Evolutionary conservation across 2,797 vertebrate species (phyloP), one percentile per base, ranked within the genome.

Genomic region (Acrocephalus scirpaceus): DNA sequence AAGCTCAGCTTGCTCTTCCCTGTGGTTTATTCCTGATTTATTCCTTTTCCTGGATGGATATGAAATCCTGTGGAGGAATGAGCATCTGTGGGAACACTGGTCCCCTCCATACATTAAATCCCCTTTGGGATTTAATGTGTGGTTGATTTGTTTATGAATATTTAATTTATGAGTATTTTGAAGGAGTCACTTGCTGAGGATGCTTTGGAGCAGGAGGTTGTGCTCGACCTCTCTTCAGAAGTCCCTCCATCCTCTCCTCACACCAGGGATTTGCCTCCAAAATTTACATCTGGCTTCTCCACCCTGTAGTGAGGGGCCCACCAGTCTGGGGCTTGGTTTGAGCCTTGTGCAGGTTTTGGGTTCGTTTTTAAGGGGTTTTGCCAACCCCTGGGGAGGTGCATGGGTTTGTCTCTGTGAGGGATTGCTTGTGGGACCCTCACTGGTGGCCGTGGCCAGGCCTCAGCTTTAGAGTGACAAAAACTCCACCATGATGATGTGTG

Each of bases 31-130:
- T 86, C 51, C 56, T 82, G 48, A 4, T 38, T 38, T 38, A 38
- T 38, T 38, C 38, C 40, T 61, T 44, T 58, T 58, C 36, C 34
- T 42, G 13, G 5, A 22, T 5, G 20, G 14, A 14, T 70, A 19
- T 51, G 30, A 74, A 57, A 26, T 34, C 30, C 30, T 42, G 60
- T 12, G 51, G 44, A 2, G 1, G 72, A 65, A 40, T 16, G 14
- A 72, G 23, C 0, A 0, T 8, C 45, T 7, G 0, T 48, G 56
- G 88, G 40, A 79, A 5, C 1, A 1, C 13, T 15, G 4, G 7
- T 47, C 29, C 32, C 19, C 57, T 79, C 16, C 30, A 38, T 38
- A 38, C 10, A 38, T 38, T 11, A 38, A 38, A 38, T 38, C 38
- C 38, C 38, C 38, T 13, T 58, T 62, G 44, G 47, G 13, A 15